Conservation (phyloP, 2,113 vertebrate genomes). For the Oplegnathus fasciatus region DNA sequence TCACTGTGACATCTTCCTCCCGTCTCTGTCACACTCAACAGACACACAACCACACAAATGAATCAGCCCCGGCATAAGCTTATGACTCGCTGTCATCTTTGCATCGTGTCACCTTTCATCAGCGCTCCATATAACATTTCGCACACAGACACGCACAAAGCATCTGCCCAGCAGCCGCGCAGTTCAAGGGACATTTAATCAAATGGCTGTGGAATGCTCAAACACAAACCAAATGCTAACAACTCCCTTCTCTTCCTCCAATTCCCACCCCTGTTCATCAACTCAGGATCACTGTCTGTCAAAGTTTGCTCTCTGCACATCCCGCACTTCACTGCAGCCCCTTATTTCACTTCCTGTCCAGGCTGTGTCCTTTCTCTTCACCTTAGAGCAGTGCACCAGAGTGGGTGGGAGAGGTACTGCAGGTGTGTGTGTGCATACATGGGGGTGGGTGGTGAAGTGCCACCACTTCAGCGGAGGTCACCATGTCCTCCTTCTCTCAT, state of each 20-base stretch:
- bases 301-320: constrained; percentile 31
- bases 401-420: constrained; percentile 55
- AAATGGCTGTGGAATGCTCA: constrained; percentile 94
- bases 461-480: constrained; percentile 95
- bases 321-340: constrained; percentile 13
- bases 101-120: constrained; percentile 97
- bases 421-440: constrained; percentile 77
- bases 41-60: constrained; percentile 74
- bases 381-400: constrained; percentile 52
- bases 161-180: constrained; percentile 49
- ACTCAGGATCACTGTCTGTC: constrained; percentile 67
- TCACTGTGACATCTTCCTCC: constrained; percentile 75
- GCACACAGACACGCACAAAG: constrained; percentile 55
- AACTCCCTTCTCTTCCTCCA: constrained; percentile 86
- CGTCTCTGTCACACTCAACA: constrained; percentile 63
- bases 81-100: constrained; percentile 97
- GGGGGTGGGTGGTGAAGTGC: constrained; percentile 89
- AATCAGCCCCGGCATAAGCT: constrained; percentile 92
- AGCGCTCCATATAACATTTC: constrained; percentile 95
- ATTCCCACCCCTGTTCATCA: constrained; percentile 84
- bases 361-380: constrained; percentile 52
- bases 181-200: constrained; percentile 95
- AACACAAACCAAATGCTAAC: constrained; percentile 95
- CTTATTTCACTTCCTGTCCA: constrained; percentile 50
- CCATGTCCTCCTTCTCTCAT: constrained; percentile 82